A percentile compares a stretch with the other conserved stretches of the same genome.
phyloP scores from a whole-genome alignment of 2,888 invertebrate species.

The Odontomyia ornata region DNA sequence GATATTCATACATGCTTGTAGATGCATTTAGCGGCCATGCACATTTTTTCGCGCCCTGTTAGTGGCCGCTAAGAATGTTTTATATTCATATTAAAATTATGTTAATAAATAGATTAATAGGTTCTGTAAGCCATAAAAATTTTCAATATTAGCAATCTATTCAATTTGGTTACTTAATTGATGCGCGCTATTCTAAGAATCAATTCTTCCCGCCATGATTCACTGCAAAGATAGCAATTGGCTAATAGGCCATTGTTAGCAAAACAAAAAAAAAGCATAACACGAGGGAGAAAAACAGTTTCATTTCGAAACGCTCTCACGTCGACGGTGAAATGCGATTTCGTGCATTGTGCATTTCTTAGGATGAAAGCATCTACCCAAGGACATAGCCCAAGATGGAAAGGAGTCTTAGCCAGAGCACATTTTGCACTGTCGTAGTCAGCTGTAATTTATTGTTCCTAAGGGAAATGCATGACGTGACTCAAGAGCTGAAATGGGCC shows the following conservation, averaged over 20 bases:
- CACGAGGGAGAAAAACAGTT: constrained; percentile 10
- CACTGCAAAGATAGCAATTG: not conserved
- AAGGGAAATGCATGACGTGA: constrained; percentile 50
- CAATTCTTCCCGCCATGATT: too few relatives aligned
- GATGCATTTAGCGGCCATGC: too few relatives aligned
- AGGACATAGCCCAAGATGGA: constrained; percentile 18
- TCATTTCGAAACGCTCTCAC: constrained; percentile 21
- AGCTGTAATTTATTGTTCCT: constrained; percentile 50
- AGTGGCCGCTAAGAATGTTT: too few relatives aligned
- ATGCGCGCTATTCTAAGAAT: too few relatives aligned
- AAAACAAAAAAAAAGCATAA: not conserved
- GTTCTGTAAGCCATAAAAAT: too few relatives aligned
- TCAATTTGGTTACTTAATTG: too few relatives aligned
- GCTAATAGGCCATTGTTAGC: constrained; percentile 2
- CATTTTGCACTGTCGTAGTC: constrained; percentile 48
- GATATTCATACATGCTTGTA: too few relatives aligned
- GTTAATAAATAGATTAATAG: too few relatives aligned
- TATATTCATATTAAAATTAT: too few relatives aligned
- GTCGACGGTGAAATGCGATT: constrained; percentile 33
- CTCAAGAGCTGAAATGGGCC: constrained; percentile 49
- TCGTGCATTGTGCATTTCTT: constrained; percentile 21
- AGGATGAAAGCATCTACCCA: constrained; percentile 1
- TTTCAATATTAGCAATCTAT: too few relatives aligned
- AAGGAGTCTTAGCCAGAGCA: constrained; percentile 20
- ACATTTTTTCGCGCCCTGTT: too few relatives aligned